Conservation (phyloP, 2,888 invertebrate species). For the Machimus rusticus region DNA sequence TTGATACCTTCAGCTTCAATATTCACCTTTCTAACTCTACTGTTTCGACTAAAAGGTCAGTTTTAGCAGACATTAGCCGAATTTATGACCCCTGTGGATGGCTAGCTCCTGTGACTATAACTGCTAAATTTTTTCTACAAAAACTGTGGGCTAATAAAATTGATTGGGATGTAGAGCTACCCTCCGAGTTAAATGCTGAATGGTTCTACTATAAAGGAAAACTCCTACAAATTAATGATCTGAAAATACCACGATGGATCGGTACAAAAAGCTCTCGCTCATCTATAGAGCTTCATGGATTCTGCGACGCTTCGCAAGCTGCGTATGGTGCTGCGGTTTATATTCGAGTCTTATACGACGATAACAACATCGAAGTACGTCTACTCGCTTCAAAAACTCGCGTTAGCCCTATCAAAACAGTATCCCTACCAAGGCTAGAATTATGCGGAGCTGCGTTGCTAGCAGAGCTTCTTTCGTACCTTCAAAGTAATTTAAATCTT, state of each 20-base stretch:
- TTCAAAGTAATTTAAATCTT: not conserved
- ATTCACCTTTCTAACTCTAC: not conserved
- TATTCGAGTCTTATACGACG: not conserved
- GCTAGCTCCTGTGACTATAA: slow-evolving; percentile 35
- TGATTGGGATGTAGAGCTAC: not conserved
- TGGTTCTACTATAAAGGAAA: not conserved
- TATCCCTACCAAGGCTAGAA: slow-evolving; percentile 49
- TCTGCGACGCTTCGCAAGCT: slow-evolving; percentile 42
- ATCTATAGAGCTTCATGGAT: slow-evolving; percentile 46
- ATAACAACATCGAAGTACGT: slow-evolving; percentile 11
- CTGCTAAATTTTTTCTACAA: slow-evolving; percentile 44
- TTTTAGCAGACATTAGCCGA: slow-evolving; percentile 42
- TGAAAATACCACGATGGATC: slow-evolving; percentile 36
- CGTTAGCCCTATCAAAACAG: not conserved
- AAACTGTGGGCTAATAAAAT: slow-evolving; percentile 38
- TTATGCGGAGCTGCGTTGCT: slow-evolving; percentile 23
- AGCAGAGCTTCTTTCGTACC: not conserved
- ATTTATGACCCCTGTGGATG: not conserved
- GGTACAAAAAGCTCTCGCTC: slow-evolving; percentile 2
- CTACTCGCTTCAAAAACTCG: slow-evolving; percentile 27
- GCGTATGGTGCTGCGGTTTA: slow-evolving; percentile 46
- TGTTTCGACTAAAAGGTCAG: slow-evolving; percentile 32
- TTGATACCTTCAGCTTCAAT: slow-evolving; percentile 4
- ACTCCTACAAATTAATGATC: not conserved
- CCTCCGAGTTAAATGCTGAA: not conserved